These are phyloP conservation scores for Heterodera schachtii DNA, from an alignment of 1,140 invertebrate genomes.

Conservation along the genomic window DNA sequence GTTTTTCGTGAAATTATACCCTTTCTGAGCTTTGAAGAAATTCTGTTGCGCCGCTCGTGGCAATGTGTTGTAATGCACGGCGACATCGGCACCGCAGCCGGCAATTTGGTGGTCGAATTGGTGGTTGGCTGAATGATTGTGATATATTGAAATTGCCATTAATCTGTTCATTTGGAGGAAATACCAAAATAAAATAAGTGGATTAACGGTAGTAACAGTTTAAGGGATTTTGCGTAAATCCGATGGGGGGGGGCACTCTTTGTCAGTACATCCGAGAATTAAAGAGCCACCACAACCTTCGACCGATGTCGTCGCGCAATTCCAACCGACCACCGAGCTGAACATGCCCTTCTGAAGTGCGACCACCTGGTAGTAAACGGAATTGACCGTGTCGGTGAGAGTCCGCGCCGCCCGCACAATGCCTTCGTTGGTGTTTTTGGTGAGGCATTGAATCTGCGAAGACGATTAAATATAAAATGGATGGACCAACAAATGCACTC, in stretches of 20 bases:
- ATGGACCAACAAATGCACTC: background rate
- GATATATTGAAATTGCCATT: background rate
- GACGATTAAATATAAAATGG: background rate
- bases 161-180: no score
- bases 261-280: no score
- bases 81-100: background rate
- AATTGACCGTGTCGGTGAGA: conserved; percentile 19
- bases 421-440: conserved; percentile 19
- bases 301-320: background rate
- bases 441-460: conserved; percentile 10
- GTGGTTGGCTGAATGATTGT: background rate
- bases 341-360: background rate
- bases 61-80: background rate
- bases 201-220: no score
- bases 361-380: conserved; percentile 7
- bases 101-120: background rate
- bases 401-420: conserved; percentile 22
- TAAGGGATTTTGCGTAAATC: background rate
- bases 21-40: background rate
- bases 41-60: background rate
- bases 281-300: background rate
- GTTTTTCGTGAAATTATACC: background rate
- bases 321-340: background rate
- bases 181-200: no score
- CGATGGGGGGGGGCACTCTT: background rate